Evolutionary conservation across 2,113 vertebrate species (phyloP), one percentile per base, ranked within the genome.

Genomic region (Oncorhynchus nerka): DNA sequence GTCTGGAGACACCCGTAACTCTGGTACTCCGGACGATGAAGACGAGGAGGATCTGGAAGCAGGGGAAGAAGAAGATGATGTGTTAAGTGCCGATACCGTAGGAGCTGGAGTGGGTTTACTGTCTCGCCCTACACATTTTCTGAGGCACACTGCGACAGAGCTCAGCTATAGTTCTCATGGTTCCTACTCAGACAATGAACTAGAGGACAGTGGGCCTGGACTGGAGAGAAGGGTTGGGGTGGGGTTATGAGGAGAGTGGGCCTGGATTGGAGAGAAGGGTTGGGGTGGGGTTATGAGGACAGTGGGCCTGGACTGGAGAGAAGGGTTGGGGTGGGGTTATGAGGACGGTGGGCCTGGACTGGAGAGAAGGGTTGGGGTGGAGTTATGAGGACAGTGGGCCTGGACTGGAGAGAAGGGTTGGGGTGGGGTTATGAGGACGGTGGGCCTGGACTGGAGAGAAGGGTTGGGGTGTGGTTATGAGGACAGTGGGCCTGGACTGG

Each of bases 111-210:
- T 70, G 22, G 74, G 75, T 22, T 80, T 90, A 19, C 4, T 4
- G 34, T 79, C 86, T n/a, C 80, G 78, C 59, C 74, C 86, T 30
- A 70, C 79, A 16, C 87, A 89, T 74, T 90, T 93, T 75, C 76
- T 83, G 62, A 85, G 85, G 74, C 84, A 86, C 71, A 68, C 78
- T 19, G 76, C 81, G 70, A 79, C 61, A 4, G 79, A 85, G 26
- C 82, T 81, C 28, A 89, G 88, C 74, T 77, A 95, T 86, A 90
- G 87, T 76, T 84, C 91, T 76, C 0, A 87, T 84, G 92, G 86
- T 64, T 92, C 87, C 79, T 95, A 89, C 85, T 94, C 91, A 0
- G 90, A 95, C 39, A 82, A 89, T 13, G 90, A 93, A 24, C 80
- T 88, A 68, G 89, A 86, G 72, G 59, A 62, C n/a, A 62, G 85